phyloP scores from a whole-genome alignment of 2,888 invertebrate genomes.

The Dinocampus coccinellae region DNA sequence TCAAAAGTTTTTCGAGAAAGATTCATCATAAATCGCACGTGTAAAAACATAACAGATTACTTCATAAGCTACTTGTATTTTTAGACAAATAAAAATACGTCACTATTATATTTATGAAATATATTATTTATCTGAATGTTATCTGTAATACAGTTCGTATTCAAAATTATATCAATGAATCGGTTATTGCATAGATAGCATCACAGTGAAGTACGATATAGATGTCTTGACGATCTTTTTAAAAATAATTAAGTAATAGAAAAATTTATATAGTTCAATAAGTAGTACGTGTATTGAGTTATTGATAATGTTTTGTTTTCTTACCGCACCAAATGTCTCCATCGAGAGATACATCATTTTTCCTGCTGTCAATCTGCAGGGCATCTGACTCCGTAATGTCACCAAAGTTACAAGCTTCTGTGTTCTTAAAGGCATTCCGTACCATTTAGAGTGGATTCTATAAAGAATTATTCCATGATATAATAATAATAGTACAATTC shows the following conservation, averaged over 20 bases:
- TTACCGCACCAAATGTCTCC: constrained; percentile 39
- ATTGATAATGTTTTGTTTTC: neutral
- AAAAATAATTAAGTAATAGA: too few relatives aligned
- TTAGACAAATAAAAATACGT: too few relatives aligned
- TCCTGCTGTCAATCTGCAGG: constrained; percentile 40
- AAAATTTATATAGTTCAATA: neutral
- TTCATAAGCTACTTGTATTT: too few relatives aligned
- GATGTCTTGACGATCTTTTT: neutral
- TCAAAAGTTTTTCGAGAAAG: too few relatives aligned
- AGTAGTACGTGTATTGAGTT: neutral
- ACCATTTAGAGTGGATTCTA: constrained; percentile 31
- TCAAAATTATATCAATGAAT: neutral
- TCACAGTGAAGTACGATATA: neutral
- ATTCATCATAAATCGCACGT: too few relatives aligned
- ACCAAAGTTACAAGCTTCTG: constrained; percentile 34
- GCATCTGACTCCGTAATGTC: constrained; percentile 31
- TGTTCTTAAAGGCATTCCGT: constrained; percentile 15
- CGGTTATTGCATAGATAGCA: neutral
- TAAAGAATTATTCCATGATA: neutral
- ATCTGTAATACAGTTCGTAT: too few relatives aligned
- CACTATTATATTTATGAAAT: too few relatives aligned
- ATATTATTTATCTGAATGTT: too few relatives aligned
- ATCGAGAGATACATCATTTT: constrained; percentile 38
- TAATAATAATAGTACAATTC: constrained; percentile 16
- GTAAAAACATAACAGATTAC: too few relatives aligned